Evolutionary conservation across 2,888 invertebrate species (phyloP), one percentile per base, ranked within the genome.

Genomic region (Zygothrica quintamaculata): DNA sequence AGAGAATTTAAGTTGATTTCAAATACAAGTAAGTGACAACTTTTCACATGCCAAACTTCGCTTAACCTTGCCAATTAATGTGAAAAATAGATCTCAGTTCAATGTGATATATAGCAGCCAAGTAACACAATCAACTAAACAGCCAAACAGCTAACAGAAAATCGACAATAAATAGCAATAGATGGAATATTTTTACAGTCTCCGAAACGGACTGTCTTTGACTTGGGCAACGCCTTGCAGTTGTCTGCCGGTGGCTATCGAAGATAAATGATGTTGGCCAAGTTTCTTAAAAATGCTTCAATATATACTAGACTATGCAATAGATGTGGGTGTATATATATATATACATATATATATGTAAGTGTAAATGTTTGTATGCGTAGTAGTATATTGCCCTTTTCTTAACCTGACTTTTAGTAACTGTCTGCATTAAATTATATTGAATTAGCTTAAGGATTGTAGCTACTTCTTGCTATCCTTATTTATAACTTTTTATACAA

Each of bases 41-140:
- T 70, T 70, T 77, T 74, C 74, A 66, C 58, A 75, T 65, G 58
- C 50, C 55, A 40, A 40, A 61, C 75, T 52, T 44, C 77, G 60
- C 64, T 73, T 86, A 84, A 77, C 79, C 86, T 69, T 80, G 79
- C 81, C 84, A 80, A 86, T 81, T 86, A 81, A 84, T 71, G 74
- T 86, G 87, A 84, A 66, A 86, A 68, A 77, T 68, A 68, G 77
- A 61, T 56, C 50, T 50, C 48, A 22, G 55, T 52, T 16, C 44
- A 34, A 26, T 56, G 34, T 66, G 46, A 71, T 52, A 65, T 58
- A 59, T 67, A 25, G 39, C 57, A 40, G 57, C 46, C 18, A 57
- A 62, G 48, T 51, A 62, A 57, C n/a, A n/a, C n/a, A n/a, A n/a
- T n/a, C n/a, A n/a, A n/a, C n/a, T n/a, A n/a, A n/a, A n/a, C n/a